phyloP scores from a whole-genome alignment of 2,113 vertebrate genomes.

The Siniperca chuatsi region DNA sequence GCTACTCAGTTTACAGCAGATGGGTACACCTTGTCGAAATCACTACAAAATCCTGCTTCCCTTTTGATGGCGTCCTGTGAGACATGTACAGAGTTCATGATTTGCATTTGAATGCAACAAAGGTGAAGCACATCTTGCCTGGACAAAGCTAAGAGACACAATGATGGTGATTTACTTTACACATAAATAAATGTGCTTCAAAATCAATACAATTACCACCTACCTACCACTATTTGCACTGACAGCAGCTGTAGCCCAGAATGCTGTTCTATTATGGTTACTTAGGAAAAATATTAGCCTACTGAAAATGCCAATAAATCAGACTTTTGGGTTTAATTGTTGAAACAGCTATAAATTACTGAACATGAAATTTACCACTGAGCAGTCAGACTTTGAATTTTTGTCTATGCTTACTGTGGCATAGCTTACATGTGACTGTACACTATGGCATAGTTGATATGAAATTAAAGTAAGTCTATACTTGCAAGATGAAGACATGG shows the following conservation, averaged over 20 bases:
- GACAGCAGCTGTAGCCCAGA: background rate
- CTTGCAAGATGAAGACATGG: conserved; percentile 28
- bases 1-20: background rate
- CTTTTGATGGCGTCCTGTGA: background rate
- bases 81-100: background rate
- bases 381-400: background rate
- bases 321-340: background rate
- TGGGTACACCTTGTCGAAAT: background rate
- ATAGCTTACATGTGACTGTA: background rate
- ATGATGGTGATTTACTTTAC: background rate
- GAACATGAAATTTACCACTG: background rate
- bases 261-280: background rate
- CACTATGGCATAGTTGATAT: background rate
- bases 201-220: background rate
- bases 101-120: conserved; percentile 3
- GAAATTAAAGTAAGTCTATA: conserved; percentile 21
- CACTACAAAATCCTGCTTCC: background rate
- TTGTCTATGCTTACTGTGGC: background rate
- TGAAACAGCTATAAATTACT: background rate
- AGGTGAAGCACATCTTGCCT: background rate
- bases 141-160: background rate
- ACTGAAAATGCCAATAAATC: background rate
- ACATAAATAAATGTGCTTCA: background rate
- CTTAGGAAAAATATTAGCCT: background rate
- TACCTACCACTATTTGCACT: background rate